phyloP scores from a whole-genome alignment of 1,140 invertebrate species.

The Microplitis demolitor region DNA sequence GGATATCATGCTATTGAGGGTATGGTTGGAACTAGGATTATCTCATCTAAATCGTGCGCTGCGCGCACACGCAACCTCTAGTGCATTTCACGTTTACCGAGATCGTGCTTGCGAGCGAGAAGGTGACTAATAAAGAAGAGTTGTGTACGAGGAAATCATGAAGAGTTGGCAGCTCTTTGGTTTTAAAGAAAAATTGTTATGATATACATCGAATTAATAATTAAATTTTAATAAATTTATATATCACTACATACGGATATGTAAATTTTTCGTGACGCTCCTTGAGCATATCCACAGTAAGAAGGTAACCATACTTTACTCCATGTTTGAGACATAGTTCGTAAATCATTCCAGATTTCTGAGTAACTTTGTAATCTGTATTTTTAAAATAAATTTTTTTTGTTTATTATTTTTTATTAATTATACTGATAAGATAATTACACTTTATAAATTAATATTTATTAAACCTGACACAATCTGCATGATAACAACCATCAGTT shows the following conservation, averaged over 20 bases:
- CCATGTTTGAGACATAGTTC: slow-evolving; percentile 69
- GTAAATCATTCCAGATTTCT: slow-evolving; percentile 72
- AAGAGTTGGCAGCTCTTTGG: not conserved
- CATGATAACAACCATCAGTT: slow-evolving; percentile 66
- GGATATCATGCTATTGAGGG: slow-evolving; percentile 44
- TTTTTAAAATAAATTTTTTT: slow-evolving; percentile 8
- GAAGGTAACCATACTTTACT: slow-evolving; percentile 73
- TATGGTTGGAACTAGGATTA: slow-evolving; percentile 48
- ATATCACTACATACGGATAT: slow-evolving; percentile 62
- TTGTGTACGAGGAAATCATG: slow-evolving; percentile 22
- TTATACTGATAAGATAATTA: slow-evolving; percentile 8
- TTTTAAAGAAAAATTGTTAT: not conserved
- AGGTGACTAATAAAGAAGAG: slow-evolving; percentile 24
- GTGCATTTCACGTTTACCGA: slow-evolving; percentile 7
- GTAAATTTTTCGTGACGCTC: slow-evolving; percentile 78
- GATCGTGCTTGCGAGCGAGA: slow-evolving; percentile 14
- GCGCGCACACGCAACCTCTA: slow-evolving; percentile 12
- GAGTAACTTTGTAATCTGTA: slow-evolving; percentile 73
- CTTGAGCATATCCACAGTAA: slow-evolving; percentile 71
- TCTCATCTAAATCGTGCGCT: slow-evolving; percentile 41
- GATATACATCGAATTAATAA: not conserved
- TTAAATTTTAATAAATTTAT: not conserved
- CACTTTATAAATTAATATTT: not conserved
- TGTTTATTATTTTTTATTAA: not conserved
- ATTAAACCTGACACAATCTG: slow-evolving; percentile 69